Conservation (phyloP, 2,797 vertebrate species). For the Steatocranus sp. region DNA sequence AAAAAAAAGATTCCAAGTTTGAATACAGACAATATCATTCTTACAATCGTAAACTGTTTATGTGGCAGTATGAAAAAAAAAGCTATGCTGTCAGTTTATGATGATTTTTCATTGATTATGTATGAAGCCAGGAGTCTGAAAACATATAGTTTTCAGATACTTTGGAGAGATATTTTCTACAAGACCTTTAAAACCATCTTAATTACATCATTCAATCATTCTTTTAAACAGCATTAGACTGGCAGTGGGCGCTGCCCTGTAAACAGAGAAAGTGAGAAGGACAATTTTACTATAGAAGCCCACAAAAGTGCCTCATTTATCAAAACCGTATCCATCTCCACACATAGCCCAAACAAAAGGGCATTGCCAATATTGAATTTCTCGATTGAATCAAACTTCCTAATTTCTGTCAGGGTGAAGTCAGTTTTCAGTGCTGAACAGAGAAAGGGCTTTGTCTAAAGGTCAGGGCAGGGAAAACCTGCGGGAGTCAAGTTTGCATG, state of each 20-base stretch:
- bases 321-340: conserved; percentile 5
- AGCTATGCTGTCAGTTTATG: background rate
- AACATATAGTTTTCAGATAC: background rate
- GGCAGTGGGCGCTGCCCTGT: background rate
- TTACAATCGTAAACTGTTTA: background rate
- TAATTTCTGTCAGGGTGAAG: conserved; percentile 35
- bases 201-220: background rate
- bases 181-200: background rate
- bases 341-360: conserved; percentile 21
- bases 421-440: conserved; percentile 19
- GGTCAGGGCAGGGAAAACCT: conserved; percentile 15
- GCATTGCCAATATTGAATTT: conserved; percentile 25
- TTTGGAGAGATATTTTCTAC: background rate
- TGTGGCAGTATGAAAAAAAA: background rate
- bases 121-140: background rate
- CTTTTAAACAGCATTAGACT: background rate
- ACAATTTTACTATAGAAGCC: background rate
- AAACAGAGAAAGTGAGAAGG: background rate
- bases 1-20: background rate
- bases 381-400: conserved; percentile 32
- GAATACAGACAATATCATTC: background rate
- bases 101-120: background rate
- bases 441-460: conserved; percentile 24
- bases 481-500: background rate
- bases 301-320: conserved; percentile 22